Conservation (phyloP, 2,888 invertebrate species). For the Drosophila niveifrons region DNA sequence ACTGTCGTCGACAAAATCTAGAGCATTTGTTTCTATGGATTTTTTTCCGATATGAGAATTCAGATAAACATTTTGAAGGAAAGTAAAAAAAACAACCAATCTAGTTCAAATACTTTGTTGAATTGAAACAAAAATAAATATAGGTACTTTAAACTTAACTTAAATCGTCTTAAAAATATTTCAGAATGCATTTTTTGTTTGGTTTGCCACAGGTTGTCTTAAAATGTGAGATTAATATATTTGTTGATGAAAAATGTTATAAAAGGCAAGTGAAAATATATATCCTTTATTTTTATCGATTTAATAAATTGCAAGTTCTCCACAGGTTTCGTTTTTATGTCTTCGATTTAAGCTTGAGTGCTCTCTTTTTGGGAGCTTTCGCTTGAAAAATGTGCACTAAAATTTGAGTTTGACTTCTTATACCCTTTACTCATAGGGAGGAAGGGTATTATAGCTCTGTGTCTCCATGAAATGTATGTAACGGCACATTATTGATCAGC, state of each 20-base stretch:
- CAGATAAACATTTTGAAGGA: background rate
- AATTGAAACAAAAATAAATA: too few relatives aligned
- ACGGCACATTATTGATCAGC: too few relatives aligned
- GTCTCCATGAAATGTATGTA: too few relatives aligned
- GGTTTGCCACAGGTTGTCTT: slow-evolving; percentile 41
- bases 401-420: slow-evolving; percentile 29
- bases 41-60: slow-evolving; percentile 1
- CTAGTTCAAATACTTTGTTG: background rate
- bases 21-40: slow-evolving; percentile 62
- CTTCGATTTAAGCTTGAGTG: slow-evolving; percentile 62
- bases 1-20: slow-evolving; percentile 28
- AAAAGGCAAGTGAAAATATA: background rate
- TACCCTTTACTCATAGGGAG: too few relatives aligned
- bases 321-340: slow-evolving; percentile 46
- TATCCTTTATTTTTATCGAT: slow-evolving; percentile 64
- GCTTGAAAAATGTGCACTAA: slow-evolving; percentile 46
- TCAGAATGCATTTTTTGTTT: slow-evolving; percentile 3
- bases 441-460: too few relatives aligned
- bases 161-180: background rate
- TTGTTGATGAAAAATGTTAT: slow-evolving; percentile 20
- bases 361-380: slow-evolving; percentile 19
- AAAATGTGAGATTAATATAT: slow-evolving; percentile 37
- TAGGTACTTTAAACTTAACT: background rate
- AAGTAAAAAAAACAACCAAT: background rate
- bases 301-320: slow-evolving; percentile 67